Base-by-base conservation (phyloP, 2,113 vertebrate species). In the Gymnarchus niloticus region DNA sequence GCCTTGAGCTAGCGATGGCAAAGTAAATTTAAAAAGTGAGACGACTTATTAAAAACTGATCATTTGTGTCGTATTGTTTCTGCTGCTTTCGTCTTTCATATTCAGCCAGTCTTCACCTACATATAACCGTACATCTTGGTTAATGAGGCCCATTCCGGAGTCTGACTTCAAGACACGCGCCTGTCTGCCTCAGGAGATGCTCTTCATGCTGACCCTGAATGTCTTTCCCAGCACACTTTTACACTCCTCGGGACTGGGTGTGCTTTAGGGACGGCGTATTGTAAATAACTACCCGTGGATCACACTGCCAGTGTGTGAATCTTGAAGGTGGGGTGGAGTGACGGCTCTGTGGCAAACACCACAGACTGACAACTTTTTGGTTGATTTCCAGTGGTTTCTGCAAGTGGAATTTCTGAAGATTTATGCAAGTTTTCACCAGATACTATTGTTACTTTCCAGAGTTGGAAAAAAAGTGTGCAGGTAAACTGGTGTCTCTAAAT, bases 1-100 rank as follows among this genome's bases (percentile, higher is more conserved):
- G 81, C 87, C 89, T 86, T 80, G 86, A 89, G 89, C 89, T 87
- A 88, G 56, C 89, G 88, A 90, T 90, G 83, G 81, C 44, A 88
- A 91, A 90, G 88, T 87, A 51, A 54, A 73, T 84, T 69, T 52
- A 37, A 54, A 33, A 33, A 54, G 80, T 25, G 25, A 54, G 28
- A 25, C 12, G 28, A 9, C 6, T 33, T 82, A 33, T 54, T 54
- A 82, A 82, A 82, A 82, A 1, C 8, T 81, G 80, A 12, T 81
- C 1, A 2, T 82, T 17, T 37, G 25, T 54, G 51, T 12, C 25
- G 17, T 33, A 25, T 51, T 25, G n/a, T 28, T 82, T 37, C 28
- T 28, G 7, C 23, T 3, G n/a, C n/a, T 28, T 48, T 25, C 28
- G 25, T 49, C 7, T 82, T 33, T 17, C 17, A n/a, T 23, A 65